These are phyloP conservation scores for Panzeria rudis DNA, from an alignment of 2,888 invertebrate genomes.

Conservation along the genomic window DNA sequence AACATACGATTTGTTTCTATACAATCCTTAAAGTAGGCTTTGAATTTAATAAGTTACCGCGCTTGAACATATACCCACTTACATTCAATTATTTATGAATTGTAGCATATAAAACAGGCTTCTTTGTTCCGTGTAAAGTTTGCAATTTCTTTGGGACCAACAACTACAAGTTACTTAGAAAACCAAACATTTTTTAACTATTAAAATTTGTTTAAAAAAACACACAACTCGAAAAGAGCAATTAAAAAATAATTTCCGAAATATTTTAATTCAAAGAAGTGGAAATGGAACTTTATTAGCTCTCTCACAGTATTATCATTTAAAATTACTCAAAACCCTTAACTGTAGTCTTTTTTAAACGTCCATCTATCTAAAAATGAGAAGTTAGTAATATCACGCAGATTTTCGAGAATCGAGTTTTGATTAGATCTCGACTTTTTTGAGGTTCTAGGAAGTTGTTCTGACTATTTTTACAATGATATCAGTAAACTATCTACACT, in stretches of 20 bases:
- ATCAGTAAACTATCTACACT: no score
- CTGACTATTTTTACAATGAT: no score
- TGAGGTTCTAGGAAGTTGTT: no score
- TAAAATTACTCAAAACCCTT: slow-evolving; percentile 16
- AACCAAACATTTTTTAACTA: slow-evolving; percentile 23
- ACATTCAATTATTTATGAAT: slow-evolving; percentile 38
- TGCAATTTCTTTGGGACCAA: slow-evolving; percentile 24
- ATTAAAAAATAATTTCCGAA: not conserved
- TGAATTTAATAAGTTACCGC: not conserved
- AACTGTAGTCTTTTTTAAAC: no score
- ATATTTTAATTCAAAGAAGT: not conserved
- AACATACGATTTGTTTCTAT: not conserved
- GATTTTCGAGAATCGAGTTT: no score
- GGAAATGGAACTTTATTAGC: not conserved
- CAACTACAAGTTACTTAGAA: slow-evolving; percentile 52
- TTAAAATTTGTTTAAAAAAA: not conserved
- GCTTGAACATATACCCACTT: slow-evolving; percentile 19
- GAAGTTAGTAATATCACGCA: no score
- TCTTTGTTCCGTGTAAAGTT: slow-evolving; percentile 6
- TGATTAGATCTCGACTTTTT: no score
- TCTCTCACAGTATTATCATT: not conserved
- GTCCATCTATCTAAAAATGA: no score
- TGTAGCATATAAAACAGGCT: slow-evolving; percentile 25
- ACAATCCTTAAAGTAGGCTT: no score
- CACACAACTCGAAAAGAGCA: not conserved